Evolutionary conservation across 64 coral and sea anemone genomes (phyloP).

Genomic region (Dendronephthya gigantea): DNA sequence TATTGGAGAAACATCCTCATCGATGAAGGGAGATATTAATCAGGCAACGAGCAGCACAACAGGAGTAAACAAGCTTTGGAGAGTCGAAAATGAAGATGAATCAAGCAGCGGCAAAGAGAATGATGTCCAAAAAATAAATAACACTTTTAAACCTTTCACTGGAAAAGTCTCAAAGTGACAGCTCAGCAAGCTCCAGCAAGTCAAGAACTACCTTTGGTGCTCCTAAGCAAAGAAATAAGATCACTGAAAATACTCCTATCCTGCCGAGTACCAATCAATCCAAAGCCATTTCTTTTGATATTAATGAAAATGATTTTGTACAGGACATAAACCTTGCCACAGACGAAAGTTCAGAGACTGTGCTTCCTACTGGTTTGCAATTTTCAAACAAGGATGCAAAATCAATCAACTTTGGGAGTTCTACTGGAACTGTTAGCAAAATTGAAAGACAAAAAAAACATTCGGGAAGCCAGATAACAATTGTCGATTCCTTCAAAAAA

Average conservation of each 20-base stretch:
- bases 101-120: conserved; percentile 16
- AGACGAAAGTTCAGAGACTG: neutral
- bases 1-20: neutral
- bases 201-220: neutral
- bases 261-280: neutral
- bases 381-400: neutral
- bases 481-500: conserved; percentile 64
- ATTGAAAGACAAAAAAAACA: conserved; percentile 5
- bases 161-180: conserved; percentile 28
- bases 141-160: conserved; percentile 39
- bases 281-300: neutral
- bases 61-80: neutral
- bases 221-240: neutral
- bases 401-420: neutral
- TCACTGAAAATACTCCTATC: neutral
- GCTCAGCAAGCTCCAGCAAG: neutral
- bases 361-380: neutral
- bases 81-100: neutral
- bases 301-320: neutral
- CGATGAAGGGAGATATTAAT: neutral
- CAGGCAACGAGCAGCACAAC: neutral
- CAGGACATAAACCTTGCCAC: neutral
- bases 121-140: neutral
- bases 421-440: neutral
- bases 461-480: conserved; percentile 26